Conservation (phyloP, 2,888 invertebrate species). For the Leptinotarsa tumamoca region DNA sequence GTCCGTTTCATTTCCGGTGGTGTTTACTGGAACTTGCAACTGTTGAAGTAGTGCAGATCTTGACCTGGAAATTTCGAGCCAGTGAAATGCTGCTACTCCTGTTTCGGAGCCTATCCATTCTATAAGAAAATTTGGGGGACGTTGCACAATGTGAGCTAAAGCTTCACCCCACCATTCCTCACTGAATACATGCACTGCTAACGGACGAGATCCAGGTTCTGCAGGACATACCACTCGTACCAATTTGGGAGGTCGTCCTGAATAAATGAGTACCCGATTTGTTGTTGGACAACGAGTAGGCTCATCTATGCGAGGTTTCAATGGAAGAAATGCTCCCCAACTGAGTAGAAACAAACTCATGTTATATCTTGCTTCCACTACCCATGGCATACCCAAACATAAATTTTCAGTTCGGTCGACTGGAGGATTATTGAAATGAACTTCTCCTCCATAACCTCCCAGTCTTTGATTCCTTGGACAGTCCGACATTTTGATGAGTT, state of each 20-base stretch:
- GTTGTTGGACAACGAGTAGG: conserved; percentile 79
- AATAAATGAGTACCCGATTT: conserved; percentile 85
- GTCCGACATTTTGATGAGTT: conserved; percentile 74
- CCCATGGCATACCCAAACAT: conserved; percentile 83
- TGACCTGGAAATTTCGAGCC: conserved; percentile 81
- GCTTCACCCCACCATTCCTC: conserved; percentile 79
- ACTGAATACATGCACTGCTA: conserved; percentile 82
- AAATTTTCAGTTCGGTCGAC: conserved; percentile 73
- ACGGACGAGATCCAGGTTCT: conserved; percentile 74
- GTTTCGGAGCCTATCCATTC: conserved; percentile 79
- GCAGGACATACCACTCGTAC: conserved; percentile 79
- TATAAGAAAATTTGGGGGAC: conserved; percentile 74
- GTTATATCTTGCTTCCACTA: conserved; percentile 83
- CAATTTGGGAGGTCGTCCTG: conserved; percentile 76
- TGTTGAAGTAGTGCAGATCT: conserved; percentile 74
- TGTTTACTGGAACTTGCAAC: conserved; percentile 68
- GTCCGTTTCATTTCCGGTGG: conserved; percentile 69
- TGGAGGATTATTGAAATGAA: conserved; percentile 75
- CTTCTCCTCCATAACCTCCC: conserved; percentile 75
- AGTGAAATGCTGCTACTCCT: conserved; percentile 82
- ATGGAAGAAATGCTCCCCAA: conserved; percentile 82
- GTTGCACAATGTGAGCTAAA: conserved; percentile 57
- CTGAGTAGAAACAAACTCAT: conserved; percentile 84
- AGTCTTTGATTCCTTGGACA: conserved; percentile 76
- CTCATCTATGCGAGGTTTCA: conserved; percentile 73